phyloP scores from a whole-genome alignment of 2,888 invertebrate species.

The Griposia aprilina region DNA sequence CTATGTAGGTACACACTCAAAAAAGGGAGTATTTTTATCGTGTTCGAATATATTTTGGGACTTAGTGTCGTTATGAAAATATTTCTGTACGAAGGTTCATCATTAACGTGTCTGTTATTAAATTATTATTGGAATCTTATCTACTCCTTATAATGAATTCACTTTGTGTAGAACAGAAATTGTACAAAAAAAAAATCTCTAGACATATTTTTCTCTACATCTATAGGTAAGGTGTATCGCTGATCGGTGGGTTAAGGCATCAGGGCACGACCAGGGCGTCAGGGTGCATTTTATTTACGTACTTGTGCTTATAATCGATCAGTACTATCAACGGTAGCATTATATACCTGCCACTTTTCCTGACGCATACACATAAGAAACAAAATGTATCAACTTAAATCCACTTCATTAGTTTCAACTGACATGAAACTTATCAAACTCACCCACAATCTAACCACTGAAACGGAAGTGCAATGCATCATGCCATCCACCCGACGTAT shows the following conservation, averaged over 20 bases:
- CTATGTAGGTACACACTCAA: slow-evolving; percentile 12
- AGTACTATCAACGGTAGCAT: slow-evolving; percentile 50
- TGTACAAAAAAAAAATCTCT: neutral
- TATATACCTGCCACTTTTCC: slow-evolving; percentile 34
- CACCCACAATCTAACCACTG: slow-evolving; percentile 65
- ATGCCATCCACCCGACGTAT: slow-evolving; percentile 72
- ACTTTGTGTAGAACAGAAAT: neutral
- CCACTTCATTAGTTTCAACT: slow-evolving; percentile 56
- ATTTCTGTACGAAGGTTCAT: neutral
- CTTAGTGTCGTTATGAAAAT: neutral
- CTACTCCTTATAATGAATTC: too few relatives aligned
- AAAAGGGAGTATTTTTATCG: slow-evolving; percentile 46
- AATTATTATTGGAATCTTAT: neutral
- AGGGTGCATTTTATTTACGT: slow-evolving; percentile 14
- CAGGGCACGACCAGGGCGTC: neutral
- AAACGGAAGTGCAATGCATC: slow-evolving; percentile 79
- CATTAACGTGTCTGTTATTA: neutral
- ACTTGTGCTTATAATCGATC: slow-evolving; percentile 32
- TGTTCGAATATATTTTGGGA: slow-evolving; percentile 24
- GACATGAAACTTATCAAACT: slow-evolving; percentile 63
- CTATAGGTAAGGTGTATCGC: neutral
- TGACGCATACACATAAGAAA: slow-evolving; percentile 36
- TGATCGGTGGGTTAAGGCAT: neutral
- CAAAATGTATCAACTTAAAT: slow-evolving; percentile 35
- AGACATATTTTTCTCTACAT: neutral